Evolutionary conservation across 2,888 invertebrate genomes (phyloP).

Genomic region (Troides aeacus): DNA sequence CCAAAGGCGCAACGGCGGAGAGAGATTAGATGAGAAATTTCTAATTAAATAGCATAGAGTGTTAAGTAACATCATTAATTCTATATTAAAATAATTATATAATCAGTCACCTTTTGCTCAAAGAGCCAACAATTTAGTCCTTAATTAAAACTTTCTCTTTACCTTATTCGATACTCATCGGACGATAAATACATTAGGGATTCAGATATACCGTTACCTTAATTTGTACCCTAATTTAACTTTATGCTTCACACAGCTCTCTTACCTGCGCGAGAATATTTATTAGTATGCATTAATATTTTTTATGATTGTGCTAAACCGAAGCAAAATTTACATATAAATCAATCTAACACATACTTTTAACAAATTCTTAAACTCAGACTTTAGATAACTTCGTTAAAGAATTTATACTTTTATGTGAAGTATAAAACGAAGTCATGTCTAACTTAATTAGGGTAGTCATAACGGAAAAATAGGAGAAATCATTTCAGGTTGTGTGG

Average conservation of each 20-base stretch:
- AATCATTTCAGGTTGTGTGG: too few relatives aligned
- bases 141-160: constrained; percentile 1
- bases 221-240: constrained; percentile 6
- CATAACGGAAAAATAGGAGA: too few relatives aligned
- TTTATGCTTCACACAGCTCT: not conserved
- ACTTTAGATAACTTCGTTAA: too few relatives aligned
- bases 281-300: not conserved
- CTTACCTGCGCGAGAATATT: not conserved
- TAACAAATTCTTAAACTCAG: too few relatives aligned
- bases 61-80: too few relatives aligned
- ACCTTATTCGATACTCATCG: not conserved
- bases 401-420: too few relatives aligned
- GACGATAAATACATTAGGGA: constrained; percentile 1
- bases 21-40: too few relatives aligned
- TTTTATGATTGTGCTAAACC: not conserved
- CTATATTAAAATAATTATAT: not conserved
- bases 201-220: not conserved
- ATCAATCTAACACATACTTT: too few relatives aligned
- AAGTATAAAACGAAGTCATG: too few relatives aligned
- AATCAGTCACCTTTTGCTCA: not conserved
- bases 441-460: too few relatives aligned
- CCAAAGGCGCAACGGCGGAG: too few relatives aligned
- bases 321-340: not conserved
- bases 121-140: not conserved
- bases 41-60: too few relatives aligned